A percentile compares a stretch with the other conserved stretches of the same genome.
phyloP scores from a whole-genome alignment of 2,113 vertebrate species.

The Lamprologus sp. region DNA sequence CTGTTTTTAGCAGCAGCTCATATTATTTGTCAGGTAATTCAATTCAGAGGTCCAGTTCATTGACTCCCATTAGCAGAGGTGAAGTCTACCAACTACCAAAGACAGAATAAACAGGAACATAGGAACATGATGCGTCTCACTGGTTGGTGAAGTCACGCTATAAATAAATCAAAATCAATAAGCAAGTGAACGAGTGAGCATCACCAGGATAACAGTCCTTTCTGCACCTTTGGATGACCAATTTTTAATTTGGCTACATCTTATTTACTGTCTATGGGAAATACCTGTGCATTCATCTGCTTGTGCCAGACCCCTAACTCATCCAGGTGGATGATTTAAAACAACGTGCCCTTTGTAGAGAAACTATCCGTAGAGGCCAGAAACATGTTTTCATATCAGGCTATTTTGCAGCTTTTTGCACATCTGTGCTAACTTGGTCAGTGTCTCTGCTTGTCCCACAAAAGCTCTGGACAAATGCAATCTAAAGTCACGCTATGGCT shows the following conservation, averaged over 20 bases:
- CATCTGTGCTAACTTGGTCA: not conserved
- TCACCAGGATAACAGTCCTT: not conserved
- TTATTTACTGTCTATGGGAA: not conserved
- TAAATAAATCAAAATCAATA: not conserved
- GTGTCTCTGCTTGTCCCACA: not conserved
- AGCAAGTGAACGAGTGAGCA: not conserved
- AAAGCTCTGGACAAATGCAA: not conserved
- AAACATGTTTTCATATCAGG: not conserved
- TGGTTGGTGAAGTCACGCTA: not conserved
- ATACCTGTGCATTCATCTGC: not conserved
- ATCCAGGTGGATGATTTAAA: not conserved
- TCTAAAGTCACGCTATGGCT: rapidly evolving
- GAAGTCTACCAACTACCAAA: not conserved
- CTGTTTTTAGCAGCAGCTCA: not conserved
- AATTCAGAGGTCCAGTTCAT: not conserved
- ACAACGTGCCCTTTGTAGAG: rapidly evolving
- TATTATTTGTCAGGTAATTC: not conserved
- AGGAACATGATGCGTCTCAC: not conserved
- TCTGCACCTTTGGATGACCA: rapidly evolving
- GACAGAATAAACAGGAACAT: not conserved
- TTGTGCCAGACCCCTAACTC: not conserved
- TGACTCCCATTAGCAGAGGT: not conserved
- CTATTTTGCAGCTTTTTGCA: not conserved
- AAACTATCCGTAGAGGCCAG: not conserved
- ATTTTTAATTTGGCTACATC: not conserved